Percentiles rank a stretch among this genome's conserved stretches.
phyloP scores from a whole-genome alignment of 2,888 invertebrate species.

The Acanthosepion lycidas region DNA sequence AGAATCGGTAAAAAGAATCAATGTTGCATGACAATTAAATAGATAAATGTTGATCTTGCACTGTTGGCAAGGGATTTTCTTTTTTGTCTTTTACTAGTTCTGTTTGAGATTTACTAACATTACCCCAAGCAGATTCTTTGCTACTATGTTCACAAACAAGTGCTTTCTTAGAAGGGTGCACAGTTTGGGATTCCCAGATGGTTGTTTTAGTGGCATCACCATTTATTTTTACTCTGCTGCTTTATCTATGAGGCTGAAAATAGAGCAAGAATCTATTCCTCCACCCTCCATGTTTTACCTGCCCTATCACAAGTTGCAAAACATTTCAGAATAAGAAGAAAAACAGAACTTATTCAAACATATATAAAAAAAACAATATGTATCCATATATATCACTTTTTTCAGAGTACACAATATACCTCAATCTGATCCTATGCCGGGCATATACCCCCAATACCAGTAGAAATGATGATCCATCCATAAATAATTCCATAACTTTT shows the following conservation, averaged over 20 bases:
- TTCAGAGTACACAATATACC: too few species aligned
- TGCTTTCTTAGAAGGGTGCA: not conserved
- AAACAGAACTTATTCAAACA: not conserved
- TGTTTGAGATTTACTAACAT: not conserved
- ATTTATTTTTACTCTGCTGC: not conserved
- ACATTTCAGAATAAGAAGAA: not conserved
- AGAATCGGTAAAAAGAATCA: not conserved
- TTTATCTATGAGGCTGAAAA: not conserved
- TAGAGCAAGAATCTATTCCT: not conserved
- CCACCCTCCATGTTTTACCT: not conserved
- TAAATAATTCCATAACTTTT: too few species aligned
- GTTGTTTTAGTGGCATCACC: not conserved
- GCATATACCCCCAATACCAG: too few species aligned
- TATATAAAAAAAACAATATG: not conserved
- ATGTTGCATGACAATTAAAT: not conserved
- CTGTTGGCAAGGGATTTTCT: not conserved
- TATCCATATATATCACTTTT: too few species aligned
- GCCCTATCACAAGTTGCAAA: not conserved
- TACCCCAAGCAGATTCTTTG: not conserved
- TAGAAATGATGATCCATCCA: too few species aligned
- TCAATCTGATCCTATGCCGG: too few species aligned
- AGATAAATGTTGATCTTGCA: not conserved
- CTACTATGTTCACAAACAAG: not conserved
- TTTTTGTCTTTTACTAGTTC: not conserved
- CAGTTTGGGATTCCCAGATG: not conserved